Evolutionary conservation across 2,113 vertebrate genomes (phyloP), one percentile per base, ranked within the genome.

Genomic region (Turdus rufiventris): DNA sequence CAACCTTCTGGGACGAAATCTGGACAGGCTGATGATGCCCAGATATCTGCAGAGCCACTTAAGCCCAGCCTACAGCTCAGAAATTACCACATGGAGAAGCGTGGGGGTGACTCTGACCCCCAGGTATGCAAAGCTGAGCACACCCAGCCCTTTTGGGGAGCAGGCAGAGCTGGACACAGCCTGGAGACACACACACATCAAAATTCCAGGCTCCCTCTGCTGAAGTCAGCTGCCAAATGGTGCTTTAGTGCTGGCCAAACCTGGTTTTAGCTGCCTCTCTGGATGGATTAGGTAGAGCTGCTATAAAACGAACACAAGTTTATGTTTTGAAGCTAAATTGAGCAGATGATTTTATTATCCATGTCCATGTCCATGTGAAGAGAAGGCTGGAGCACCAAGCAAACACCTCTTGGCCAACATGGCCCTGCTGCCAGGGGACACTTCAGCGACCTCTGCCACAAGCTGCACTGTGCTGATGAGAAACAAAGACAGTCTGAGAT

Each of bases 401-500:
- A 87, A 80, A 43, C 47, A 15, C 36, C 76, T 92, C 90, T 71
- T 85, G 89, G 79, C 86, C 88, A 89, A 47, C 33, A 23, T 9
- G 24, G 58, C 91, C 68, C 50, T 51, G 71, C 85, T 71, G 7
- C 36, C 77, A 66, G 80, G 60, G 70, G 38, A 91, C 8, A 40
- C 21, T 94, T 95, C 94, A 95, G 85, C 89, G 95, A 66, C 47
- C 61, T 71, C 85, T 91, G 48, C 88, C 91, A 84, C 95, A 86
- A 76, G 80, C 26, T 82, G 62, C 62, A 53, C 86, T 68, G 61
- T 79, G 89, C 94, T 96, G 90, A 94, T 94, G 89, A 93, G 91
- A 90, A 94, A 68, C 89, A 83, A 93, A 79, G 72, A 40, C 70
- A 82, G 61, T 63, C 67, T 47, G 84, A 94, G 95, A 95, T 65